These are phyloP conservation scores for Diadromus collaris DNA, from an alignment of 2,888 invertebrate genomes.

Conservation along the genomic window DNA sequence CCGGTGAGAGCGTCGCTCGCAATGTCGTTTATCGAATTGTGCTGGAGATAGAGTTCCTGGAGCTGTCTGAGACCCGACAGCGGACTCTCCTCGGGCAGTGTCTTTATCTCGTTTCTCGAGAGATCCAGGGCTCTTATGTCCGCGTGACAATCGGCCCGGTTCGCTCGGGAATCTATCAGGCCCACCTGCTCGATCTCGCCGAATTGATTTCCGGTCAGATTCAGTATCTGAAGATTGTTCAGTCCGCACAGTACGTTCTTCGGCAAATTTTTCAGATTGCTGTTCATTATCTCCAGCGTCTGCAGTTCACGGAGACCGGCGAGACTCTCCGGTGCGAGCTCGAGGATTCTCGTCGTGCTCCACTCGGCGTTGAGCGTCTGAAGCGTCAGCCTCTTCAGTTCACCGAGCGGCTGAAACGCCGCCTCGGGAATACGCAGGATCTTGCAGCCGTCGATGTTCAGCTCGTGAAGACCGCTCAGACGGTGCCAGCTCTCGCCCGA, in stretches of 20 bases:
- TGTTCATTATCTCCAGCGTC: constrained; percentile 90
- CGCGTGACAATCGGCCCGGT: constrained; percentile 81
- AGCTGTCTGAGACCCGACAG: constrained; percentile 89
- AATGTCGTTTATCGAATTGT: constrained; percentile 91
- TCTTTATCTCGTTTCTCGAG: constrained; percentile 89
- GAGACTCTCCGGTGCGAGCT: constrained; percentile 87
- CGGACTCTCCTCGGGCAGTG: constrained; percentile 88
- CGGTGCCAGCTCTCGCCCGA: constrained; percentile 87
- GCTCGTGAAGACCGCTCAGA: constrained; percentile 87
- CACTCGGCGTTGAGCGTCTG: constrained; percentile 91
- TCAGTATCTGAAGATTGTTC: constrained; percentile 90
- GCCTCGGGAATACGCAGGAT: constrained; percentile 88
- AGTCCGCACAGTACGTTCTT: constrained; percentile 90
- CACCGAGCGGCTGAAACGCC: constrained; percentile 90
- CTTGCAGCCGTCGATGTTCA: constrained; percentile 90
- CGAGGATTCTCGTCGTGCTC: constrained; percentile 88
- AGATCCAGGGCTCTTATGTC: constrained; percentile 90
- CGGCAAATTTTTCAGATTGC: constrained; percentile 91
- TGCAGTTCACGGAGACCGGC: constrained; percentile 90
- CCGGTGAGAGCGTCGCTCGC: constrained; percentile 90
- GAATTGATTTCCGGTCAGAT: constrained; percentile 92
- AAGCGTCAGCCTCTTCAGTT: constrained; percentile 89
- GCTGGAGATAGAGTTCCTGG: constrained; percentile 89
- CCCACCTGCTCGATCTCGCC: constrained; percentile 89
- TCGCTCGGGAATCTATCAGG: constrained; percentile 80